Evolutionary conservation across 2,797 vertebrate genomes (phyloP), one percentile per base, ranked within the genome.

Genomic region (Anguilla anguilla): DNA sequence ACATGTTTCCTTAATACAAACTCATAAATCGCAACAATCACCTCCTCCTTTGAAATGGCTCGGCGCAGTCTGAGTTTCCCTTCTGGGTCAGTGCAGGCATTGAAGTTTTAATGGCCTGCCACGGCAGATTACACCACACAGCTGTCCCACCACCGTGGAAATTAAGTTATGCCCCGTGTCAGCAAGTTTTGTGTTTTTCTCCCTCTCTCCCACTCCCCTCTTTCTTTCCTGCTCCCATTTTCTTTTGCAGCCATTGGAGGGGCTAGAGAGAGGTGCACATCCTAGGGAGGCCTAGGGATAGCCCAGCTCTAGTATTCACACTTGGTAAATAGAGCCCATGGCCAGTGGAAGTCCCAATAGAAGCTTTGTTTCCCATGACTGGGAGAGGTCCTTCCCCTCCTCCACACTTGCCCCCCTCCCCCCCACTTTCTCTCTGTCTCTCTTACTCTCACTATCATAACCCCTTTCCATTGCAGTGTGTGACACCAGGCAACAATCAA

Each of bases 91-190:
- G 95, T 96, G 97, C 97, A 96, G 97, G 97, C 97, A 99, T 99
- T 99, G 98, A 99, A 97, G 97, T 98, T 96, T 97, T 97, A 98
- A 98, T 97, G 97, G 97, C 96, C 97, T 97, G 97, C 98, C 97
- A 98, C 97, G 97, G 98, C 97, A 97, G 97, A 98, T 98, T 98
- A 98, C 97, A 97, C 97, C 96, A 97, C 96, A 98, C 98, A 99
- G 98, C 98, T 99, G 98, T 98, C 98, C 97, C 97, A 93, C 97
- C 96, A 99, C 98, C 98, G 98, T 99, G 98, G 97, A 99, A 99
- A 99, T 99, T 98, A 99, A 99, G 98, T 99, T 99, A 99, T 99
- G 98, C 97, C 98, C 98, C 97, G 96, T 99, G 98, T 99, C 98
- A 99, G 98, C 98, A 97, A 97, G 97, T 96, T 96, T 96, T 96